Percentiles rank a stretch among this genome's conserved stretches.
phyloP scores from a whole-genome alignment of 2,888 invertebrate species.

The Ophion ellenae region DNA sequence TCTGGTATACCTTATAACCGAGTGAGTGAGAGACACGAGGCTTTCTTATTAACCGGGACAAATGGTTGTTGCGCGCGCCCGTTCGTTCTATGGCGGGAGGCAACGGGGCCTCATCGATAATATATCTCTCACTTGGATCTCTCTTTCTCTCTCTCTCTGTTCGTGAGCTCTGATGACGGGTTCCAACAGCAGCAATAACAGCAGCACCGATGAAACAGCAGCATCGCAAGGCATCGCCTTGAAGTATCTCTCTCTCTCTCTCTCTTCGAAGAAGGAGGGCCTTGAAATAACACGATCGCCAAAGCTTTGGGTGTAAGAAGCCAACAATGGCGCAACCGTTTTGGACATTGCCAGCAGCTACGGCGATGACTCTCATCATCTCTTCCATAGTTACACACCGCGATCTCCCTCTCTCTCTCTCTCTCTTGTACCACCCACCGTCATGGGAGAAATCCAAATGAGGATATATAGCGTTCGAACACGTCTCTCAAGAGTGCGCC shows the following conservation, averaged over 20 bases:
- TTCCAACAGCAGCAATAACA: constrained; percentile 57
- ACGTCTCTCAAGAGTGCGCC: constrained; percentile 12
- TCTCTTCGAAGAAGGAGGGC: constrained; percentile 21
- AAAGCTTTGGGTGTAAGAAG: constrained; percentile 51
- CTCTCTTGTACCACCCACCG: constrained; percentile 60
- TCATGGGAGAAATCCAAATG: constrained; percentile 41
- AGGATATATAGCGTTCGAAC: constrained; percentile 13
- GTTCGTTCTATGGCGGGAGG: constrained; percentile 42
- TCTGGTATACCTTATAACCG: constrained; percentile 44
- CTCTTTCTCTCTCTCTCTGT: constrained; percentile 7
- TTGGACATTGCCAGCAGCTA: constrained; percentile 55
- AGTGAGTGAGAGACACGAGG: constrained; percentile 56
- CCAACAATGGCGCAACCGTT: constrained; percentile 59
- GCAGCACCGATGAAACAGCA: constrained; percentile 45
- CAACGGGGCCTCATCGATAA: constrained; percentile 62
- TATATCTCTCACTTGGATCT: constrained; percentile 53
- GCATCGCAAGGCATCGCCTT: constrained; percentile 46
- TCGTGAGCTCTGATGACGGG: constrained; percentile 37
- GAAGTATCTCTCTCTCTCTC: constrained; percentile 28
- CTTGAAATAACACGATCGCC: constrained; percentile 57
- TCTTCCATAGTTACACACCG: constrained; percentile 26
- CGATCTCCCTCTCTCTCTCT: constrained; percentile 18
- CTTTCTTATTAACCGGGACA: constrained; percentile 67
- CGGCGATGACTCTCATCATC: constrained; percentile 62
- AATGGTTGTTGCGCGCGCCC: constrained; percentile 54